phyloP scores from a whole-genome alignment of 2,888 invertebrate species.

The Meta bourneti region DNA sequence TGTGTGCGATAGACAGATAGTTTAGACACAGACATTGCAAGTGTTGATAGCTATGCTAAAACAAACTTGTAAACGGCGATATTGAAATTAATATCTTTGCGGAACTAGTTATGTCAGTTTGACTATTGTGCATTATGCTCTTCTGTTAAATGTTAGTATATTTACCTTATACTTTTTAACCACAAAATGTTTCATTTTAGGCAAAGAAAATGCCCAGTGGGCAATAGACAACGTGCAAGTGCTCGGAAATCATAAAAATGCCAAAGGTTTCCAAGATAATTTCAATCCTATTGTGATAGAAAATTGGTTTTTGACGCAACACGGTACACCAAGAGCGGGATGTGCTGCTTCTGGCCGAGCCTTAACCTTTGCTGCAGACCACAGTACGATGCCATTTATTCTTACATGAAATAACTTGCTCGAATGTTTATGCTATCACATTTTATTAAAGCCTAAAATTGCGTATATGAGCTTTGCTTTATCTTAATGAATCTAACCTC shows the following conservation, averaged over 20 bases:
- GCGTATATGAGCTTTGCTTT: no score
- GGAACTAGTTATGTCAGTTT: no score
- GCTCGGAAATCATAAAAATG: slow-evolving; percentile 81
- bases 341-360: slow-evolving; percentile 80
- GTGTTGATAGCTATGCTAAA: no score
- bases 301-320: slow-evolving; percentile 81
- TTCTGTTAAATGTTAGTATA: no score
- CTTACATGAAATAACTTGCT: not conserved
- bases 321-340: slow-evolving; percentile 80
- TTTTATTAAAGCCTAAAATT: not conserved
- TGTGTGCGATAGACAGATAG: no score
- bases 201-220: slow-evolving; percentile 80
- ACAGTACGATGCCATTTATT: slow-evolving; percentile 78
- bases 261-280: slow-evolving; percentile 80
- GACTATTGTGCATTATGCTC: no score
- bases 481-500: no score
- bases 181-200: slow-evolving; percentile 26
- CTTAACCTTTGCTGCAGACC: slow-evolving; percentile 80
- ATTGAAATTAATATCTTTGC: no score
- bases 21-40: no score
- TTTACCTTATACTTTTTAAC: not conserved
- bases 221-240: slow-evolving; percentile 81
- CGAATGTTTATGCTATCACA: not conserved
- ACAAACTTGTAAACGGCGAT: no score
- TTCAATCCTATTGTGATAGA: slow-evolving; percentile 80